A percentile compares a stretch with the other conserved stretches of the same genome.
These are phyloP conservation scores for Diadegma fenestrale DNA, from an alignment of 2,888 invertebrate genomes.

Conservation along the genomic window DNA sequence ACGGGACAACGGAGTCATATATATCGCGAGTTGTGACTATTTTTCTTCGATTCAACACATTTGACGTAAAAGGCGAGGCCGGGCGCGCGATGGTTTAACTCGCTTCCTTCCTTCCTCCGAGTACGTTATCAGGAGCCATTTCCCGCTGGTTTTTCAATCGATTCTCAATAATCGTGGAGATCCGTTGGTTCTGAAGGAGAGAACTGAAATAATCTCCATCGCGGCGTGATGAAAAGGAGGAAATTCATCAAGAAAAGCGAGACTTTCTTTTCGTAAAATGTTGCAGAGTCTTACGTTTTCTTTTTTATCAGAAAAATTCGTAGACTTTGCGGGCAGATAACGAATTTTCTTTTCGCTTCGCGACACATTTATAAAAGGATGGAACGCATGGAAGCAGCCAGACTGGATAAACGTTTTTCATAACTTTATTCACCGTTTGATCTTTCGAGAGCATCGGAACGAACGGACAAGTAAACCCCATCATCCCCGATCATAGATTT, in stretches of 20 bases:
- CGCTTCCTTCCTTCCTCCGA: conserved; percentile 49
- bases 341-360: neutral
- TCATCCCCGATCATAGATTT: neutral
- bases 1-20: neutral
- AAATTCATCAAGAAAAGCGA: neutral
- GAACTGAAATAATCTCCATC: neutral
- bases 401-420: neutral
- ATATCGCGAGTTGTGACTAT: conserved; percentile 21
- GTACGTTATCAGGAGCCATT: neutral
- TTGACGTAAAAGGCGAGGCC: conserved; percentile 36
- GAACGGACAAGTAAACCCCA: neutral
- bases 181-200: neutral
- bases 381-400: too few relatives aligned
- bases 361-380: neutral
- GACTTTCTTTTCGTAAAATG: neutral
- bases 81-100: conserved; percentile 19
- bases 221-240: neutral
- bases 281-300: neutral
- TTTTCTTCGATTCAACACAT: conserved; percentile 46
- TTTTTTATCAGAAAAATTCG: neutral
- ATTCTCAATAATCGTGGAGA: conserved; percentile 61
- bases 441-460: neutral
- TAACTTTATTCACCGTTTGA: neutral
- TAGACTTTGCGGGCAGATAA: neutral
- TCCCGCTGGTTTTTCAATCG: conserved; percentile 38